Percentiles rank a stretch among this genome's conserved stretches.
Evolutionary conservation across 2,797 vertebrate species (phyloP).

Genomic region (Mus spretus): DNA sequence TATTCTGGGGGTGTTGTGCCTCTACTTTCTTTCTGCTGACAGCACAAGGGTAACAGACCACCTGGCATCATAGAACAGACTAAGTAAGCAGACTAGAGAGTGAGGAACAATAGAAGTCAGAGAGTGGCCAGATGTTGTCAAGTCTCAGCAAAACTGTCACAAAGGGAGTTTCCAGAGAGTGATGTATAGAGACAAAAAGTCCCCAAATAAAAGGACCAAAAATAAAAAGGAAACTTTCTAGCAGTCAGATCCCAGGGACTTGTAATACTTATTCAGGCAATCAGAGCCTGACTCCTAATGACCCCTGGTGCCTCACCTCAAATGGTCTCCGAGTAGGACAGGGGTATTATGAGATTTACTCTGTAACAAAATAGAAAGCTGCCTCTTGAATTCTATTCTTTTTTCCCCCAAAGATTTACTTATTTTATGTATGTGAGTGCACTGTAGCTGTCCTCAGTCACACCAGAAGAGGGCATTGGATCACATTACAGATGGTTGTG

Average conservation of each 20-base stretch:
- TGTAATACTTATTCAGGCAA: neutral
- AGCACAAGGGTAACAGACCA: neutral
- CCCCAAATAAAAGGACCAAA: neutral
- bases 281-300: neutral
- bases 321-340: no score
- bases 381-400: neutral
- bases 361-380: neutral
- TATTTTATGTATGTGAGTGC: neutral
- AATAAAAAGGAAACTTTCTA: neutral
- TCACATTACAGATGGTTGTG: neutral
- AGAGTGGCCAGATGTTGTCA: neutral
- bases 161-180: neutral
- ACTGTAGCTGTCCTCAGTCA: neutral
- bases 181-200: neutral
- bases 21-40: neutral
- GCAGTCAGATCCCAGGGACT: neutral
- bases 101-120: neutral
- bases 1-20: neutral
- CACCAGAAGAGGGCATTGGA: neutral
- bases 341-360: neutral
- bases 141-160: neutral
- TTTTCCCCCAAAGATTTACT: neutral
- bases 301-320: neutral
- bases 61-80: neutral
- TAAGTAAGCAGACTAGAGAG: neutral